Conservation (phyloP, 2,113 vertebrate species). For the Pedetes capensis region DNA sequence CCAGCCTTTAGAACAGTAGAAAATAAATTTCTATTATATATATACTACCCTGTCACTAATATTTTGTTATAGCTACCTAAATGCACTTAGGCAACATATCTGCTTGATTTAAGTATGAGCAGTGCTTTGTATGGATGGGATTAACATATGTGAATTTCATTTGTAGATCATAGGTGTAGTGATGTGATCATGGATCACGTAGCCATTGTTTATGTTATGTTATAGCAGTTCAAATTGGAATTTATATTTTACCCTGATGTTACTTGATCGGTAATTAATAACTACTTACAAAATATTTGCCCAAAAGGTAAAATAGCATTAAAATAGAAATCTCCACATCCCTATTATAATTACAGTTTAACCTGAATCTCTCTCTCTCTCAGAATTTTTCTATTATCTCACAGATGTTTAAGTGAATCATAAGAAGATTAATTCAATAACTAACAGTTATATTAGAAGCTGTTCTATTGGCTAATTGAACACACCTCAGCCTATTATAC, state of each 20-base stretch:
- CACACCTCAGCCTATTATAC: not conserved
- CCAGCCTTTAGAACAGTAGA: not conserved
- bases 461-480: slow-evolving; percentile 21
- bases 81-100: not conserved
- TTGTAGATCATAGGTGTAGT: not conserved
- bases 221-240: not conserved
- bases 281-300: not conserved
- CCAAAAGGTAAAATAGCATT: not conserved
- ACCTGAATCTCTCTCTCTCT: not conserved
- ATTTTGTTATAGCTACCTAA: too few relatives aligned
- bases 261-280: not conserved
- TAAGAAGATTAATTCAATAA: not conserved
- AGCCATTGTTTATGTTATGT: not conserved
- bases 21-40: not conserved
- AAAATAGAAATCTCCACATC: not conserved
- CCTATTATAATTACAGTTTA: not conserved
- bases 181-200: not conserved
- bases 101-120: not conserved
- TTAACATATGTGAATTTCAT: not conserved
- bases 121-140: not conserved
- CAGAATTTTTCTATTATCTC: not conserved
- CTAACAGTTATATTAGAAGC: not conserved
- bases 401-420: slow-evolving; percentile 27
- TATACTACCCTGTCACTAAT: not conserved
- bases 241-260: not conserved